Conservation (phyloP, 2,113 vertebrate genomes). For the Hiodon alosoides region DNA sequence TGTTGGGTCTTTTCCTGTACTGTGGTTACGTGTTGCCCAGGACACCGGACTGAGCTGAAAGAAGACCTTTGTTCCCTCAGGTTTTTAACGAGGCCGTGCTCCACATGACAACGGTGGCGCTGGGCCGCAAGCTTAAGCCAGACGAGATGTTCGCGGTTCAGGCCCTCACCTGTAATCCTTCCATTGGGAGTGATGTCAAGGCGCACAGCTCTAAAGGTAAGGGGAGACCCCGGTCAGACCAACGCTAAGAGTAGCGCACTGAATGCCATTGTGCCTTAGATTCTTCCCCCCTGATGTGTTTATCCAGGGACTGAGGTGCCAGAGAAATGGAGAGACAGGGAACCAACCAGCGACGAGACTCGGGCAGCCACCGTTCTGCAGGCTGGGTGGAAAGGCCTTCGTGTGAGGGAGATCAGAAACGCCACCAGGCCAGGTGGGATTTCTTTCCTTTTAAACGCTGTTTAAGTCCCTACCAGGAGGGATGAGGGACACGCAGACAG, state of each 20-base stretch:
- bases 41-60: not conserved
- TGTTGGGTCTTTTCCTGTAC: no score
- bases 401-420: slow-evolving; percentile 44
- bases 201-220: slow-evolving; percentile 53
- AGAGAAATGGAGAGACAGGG: slow-evolving; percentile 48
- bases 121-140: slow-evolving; percentile 49
- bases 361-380: slow-evolving; percentile 61
- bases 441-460: no score
- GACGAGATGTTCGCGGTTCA: slow-evolving; percentile 69
- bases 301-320: slow-evolving; percentile 27
- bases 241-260: no score
- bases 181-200: slow-evolving; percentile 30
- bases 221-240: no score
- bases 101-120: slow-evolving; percentile 61
- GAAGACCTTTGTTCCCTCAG: slow-evolving; percentile 52
- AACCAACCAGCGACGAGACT: slow-evolving; percentile 52
- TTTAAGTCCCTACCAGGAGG: no score
- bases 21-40: no score
- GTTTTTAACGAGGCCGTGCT: slow-evolving; percentile 73
- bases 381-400: slow-evolving; percentile 42
- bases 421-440: slow-evolving; percentile 58
- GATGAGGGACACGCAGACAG: no score
- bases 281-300: not conserved
- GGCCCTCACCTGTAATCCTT: slow-evolving; percentile 65
- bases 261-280: not conserved